Conservation (phyloP, 2,113 vertebrate species). For the Catharus bicknelli region DNA sequence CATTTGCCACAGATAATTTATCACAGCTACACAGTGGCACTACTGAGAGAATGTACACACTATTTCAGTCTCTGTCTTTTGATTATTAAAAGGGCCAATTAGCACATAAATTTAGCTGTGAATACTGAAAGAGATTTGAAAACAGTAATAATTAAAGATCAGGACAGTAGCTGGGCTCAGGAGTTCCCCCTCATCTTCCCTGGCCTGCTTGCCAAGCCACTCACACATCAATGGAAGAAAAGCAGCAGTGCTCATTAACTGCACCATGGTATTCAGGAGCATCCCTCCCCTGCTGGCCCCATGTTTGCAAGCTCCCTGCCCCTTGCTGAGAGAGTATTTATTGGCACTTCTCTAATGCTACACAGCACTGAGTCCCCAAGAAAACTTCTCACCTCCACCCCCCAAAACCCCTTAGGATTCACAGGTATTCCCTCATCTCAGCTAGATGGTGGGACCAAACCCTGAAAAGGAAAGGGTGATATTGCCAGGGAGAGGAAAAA, state of each 20-base stretch:
- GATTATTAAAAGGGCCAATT: constrained; percentile 48
- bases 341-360: not conserved
- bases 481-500: not conserved
- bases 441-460: not conserved
- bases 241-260: not conserved
- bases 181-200: not conserved
- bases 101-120: constrained; percentile 59
- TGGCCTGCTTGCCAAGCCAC: not conserved
- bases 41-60: not conserved
- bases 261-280: not conserved
- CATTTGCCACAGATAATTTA: constrained; percentile 12
- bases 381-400: not conserved
- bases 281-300: not conserved
- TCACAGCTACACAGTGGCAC: not conserved
- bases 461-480: not conserved
- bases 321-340: not conserved
- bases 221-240: not conserved
- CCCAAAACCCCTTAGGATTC: not conserved
- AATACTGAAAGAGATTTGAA: constrained; percentile 54
- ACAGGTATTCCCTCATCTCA: not conserved
- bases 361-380: not conserved
- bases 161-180: not conserved
- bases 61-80: constrained; percentile 19
- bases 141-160: constrained; percentile 52
- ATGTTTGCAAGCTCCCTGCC: not conserved